Base-by-base conservation (phyloP, 2,888 invertebrate genomes). In the Acrocyrtus sp. region DNA sequence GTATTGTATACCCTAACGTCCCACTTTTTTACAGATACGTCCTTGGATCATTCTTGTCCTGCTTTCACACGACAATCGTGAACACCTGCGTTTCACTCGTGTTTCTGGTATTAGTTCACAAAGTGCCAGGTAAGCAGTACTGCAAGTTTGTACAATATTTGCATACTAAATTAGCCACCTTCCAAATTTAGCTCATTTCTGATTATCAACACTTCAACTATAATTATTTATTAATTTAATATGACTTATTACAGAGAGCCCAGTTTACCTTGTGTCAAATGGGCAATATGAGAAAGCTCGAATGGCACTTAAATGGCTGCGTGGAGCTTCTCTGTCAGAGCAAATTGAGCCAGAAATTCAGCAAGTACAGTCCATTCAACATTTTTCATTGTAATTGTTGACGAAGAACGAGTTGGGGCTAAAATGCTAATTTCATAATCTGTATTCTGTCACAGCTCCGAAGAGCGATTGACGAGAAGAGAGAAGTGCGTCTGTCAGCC, bases 321-420 rank as follows among this genome's bases (percentile, higher is more conserved):
- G 74, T 10, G 74, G 74, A 19, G 70, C 74, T 43, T 50, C 66
- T n/a, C 45, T 66, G 8, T 60, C 65, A 17, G 74, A 74, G 45
- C 61, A 70, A 24, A 70, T 74, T 29, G 70, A 74, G 39, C 66
- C 69, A 34, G 74, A 74, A 62, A 54, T 74, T 12, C 69, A 74
- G 6, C 65, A 60, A 50, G 74, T 74, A 47, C 1, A 27, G n/a
- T n/a, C n/a, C n/a, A n/a, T n/a, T 21, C 12, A 10, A 29, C n/a
- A n/a, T n/a, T n/a, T n/a, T n/a, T n/a, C n/a, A n/a, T n/a, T n/a
- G n/a, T n/a, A n/a, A n/a, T n/a, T n/a, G n/a, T n/a, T n/a, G n/a
- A n/a, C n/a, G n/a, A n/a, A n/a, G n/a, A n/a, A n/a, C n/a, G n/a
- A n/a, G n/a, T n/a, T n/a, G n/a, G n/a, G n/a, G n/a, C n/a, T n/a